Conservation (phyloP, 2,888 invertebrate genomes). For the Hirtodrosophila confusa region DNA sequence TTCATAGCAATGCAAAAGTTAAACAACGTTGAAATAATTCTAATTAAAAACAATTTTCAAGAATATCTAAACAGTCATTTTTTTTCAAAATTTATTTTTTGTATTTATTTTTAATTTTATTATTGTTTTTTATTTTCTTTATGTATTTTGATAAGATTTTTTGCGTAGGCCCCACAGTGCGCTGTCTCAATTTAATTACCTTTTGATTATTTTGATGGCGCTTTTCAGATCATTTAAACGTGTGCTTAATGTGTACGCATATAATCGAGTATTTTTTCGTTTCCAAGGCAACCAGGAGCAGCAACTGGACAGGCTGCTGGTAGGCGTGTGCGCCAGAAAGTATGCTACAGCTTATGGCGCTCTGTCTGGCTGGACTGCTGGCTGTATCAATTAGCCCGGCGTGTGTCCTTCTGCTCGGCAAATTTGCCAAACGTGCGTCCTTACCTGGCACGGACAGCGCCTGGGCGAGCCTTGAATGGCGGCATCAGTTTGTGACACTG, state of each 20-base stretch:
- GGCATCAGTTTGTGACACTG: constrained; percentile 26
- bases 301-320: not conserved
- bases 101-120: too few species aligned
- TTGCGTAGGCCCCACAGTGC: too few species aligned
- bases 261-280: constrained; percentile 28
- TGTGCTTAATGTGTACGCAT: constrained; percentile 30
- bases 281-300: constrained; percentile 1
- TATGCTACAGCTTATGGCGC: constrained; percentile 16
- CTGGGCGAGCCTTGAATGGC: constrained; percentile 28
- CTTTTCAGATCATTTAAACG: constrained; percentile 36
- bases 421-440: constrained; percentile 61
- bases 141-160: too few species aligned
- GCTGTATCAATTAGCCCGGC: constrained; percentile 56
- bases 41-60: too few species aligned
- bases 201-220: constrained; percentile 33
- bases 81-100: too few species aligned
- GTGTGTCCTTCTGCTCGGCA: constrained; percentile 51
- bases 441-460: constrained; percentile 19
- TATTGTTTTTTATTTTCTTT: too few species aligned
- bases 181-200: constrained; percentile 43
- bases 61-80: too few species aligned
- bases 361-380: not conserved
- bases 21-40: too few species aligned
- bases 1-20: too few species aligned
- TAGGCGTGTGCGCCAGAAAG: constrained; percentile 1